These are phyloP conservation scores for Volucella bombylans DNA, from an alignment of 2,888 invertebrate genomes.

Conservation along the genomic window DNA sequence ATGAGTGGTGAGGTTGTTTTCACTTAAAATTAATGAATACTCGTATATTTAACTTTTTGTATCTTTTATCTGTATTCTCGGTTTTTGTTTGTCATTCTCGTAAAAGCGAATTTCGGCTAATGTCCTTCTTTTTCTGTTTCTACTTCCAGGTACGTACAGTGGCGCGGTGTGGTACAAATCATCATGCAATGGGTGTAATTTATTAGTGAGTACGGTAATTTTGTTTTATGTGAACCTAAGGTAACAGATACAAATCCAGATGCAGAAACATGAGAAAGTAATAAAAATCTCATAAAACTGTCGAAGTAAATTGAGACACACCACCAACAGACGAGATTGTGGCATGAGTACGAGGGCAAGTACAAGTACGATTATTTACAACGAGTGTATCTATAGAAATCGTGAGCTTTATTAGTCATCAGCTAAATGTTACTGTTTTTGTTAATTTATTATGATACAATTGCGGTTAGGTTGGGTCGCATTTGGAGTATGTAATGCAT, in stretches of 20 bases:
- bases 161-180: slow-evolving; percentile 14
- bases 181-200: slow-evolving; percentile 28
- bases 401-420: too few species aligned
- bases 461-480: too few species aligned
- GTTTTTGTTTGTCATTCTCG: background rate
- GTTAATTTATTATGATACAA: too few species aligned
- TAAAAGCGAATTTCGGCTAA: slow-evolving; percentile 59
- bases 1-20: background rate
- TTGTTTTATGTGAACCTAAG: background rate
- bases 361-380: too few species aligned
- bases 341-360: too few species aligned
- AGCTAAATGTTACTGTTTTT: too few species aligned
- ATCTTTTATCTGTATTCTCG: background rate
- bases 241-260: background rate
- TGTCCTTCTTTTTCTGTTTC: slow-evolving; percentile 38
- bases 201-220: slow-evolving; percentile 24
- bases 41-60: background rate
- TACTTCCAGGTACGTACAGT: slow-evolving; percentile 58
- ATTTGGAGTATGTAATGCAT: too few species aligned
- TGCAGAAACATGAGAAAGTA: background rate
- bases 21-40: slow-evolving; percentile 27
- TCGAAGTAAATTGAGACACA: slow-evolving; percentile 7
- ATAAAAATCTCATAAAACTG: slow-evolving; percentile 25
- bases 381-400: too few species aligned
- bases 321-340: too few species aligned